Base-by-base conservation (phyloP, 2,113 vertebrate species). In the Grallaria varia region DNA sequence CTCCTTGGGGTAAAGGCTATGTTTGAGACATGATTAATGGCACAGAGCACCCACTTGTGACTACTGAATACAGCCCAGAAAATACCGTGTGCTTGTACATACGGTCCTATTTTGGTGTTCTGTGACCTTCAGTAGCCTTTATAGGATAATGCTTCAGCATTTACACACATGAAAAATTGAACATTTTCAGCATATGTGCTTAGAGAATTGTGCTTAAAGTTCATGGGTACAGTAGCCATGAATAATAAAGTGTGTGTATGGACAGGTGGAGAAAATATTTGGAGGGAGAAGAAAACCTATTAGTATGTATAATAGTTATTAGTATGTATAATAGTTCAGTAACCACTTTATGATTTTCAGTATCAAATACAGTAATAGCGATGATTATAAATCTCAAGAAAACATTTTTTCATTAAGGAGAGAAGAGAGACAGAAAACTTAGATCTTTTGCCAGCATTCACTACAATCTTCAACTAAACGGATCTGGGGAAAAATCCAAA, bases 401-500 rank as follows among this genome's bases (percentile, higher is more conserved):
- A 95, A 93, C 16, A 60, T 90, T 95, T 95, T 93, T 95, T 92
- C 69, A 84, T 92, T 93, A 86, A 47, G 64, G 49, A 87, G 37
- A 74, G 86, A 79, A 90, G 83, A 87, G 44, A 95, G 84, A 73
- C 35, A 85, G 56, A 90, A 94, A 90, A 72, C 75, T 90, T 80
- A 63, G 28, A 83, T 93, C 73, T 92, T 87, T 88, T 89, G 88
- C 96, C 95, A 96, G 52, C 52, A 78, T 84, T 94, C 66, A 62
- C 80, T 90, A 45, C 88, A 87, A 52, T 90, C 73, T 89, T 95
- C 83, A 90, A 49, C 92, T 96, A 93, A 97, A 96, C 88, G 47
- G 88, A 92, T 96, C 96, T 94, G 93, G 96, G 96, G 93, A 92
- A 94, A 96, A 92, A 89, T 96, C 95, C 96, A 97, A 96, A 96